Percentiles rank a stretch among this genome's conserved stretches.
Evolutionary conservation across 2,797 vertebrate species (phyloP).

Genomic region (Macropus fuliginosus): DNA sequence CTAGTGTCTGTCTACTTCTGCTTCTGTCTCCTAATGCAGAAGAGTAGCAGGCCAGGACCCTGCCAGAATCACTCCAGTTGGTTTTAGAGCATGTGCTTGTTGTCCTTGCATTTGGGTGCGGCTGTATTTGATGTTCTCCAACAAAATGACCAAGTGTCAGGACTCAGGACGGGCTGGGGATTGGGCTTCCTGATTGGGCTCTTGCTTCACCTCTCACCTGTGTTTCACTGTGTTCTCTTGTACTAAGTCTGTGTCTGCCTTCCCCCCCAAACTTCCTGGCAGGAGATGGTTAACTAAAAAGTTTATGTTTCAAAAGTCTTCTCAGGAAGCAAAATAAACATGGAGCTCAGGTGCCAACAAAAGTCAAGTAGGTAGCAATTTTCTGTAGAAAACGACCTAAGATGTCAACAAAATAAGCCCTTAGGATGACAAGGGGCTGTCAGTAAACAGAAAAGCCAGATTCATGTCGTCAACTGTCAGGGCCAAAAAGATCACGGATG

Average conservation of each 20-base stretch:
- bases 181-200: background rate
- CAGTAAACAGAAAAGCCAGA: background rate
- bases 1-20: background rate
- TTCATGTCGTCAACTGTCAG: background rate
- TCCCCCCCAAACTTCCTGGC: conserved; percentile 23
- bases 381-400: background rate
- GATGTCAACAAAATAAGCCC: conserved; percentile 8
- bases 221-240: background rate
- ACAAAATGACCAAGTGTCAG: background rate
- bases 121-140: background rate
- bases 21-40: background rate
- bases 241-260: background rate
- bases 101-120: background rate
- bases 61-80: background rate
- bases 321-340: conserved; percentile 17
- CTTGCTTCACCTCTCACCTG: background rate
- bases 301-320: background rate
- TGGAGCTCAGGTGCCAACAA: background rate
- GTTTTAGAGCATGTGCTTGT: background rate
- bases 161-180: background rate
- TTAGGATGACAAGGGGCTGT: background rate
- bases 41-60: background rate
- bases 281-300: conserved; percentile 25
- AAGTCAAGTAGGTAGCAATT: background rate
- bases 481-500: background rate